phyloP scores from a whole-genome alignment of 2,888 invertebrate genomes.

The Chrysomela aeneicollis region DNA sequence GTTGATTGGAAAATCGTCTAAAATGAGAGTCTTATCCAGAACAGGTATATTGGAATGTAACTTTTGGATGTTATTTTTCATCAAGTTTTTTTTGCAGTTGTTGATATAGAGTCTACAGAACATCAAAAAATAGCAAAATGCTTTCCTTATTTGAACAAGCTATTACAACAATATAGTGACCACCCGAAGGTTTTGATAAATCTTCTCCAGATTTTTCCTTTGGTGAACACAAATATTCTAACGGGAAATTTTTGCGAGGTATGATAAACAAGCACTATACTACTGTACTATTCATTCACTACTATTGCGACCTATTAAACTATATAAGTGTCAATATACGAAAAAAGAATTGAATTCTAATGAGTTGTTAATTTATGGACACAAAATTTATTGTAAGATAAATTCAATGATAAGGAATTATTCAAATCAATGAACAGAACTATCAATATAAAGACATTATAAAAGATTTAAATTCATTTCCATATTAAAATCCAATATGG shows the following conservation, averaged over 20 bases:
- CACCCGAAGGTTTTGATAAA: slow-evolving; percentile 20
- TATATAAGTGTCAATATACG: too few species aligned
- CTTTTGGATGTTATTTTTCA: background rate
- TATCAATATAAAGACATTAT: too few species aligned
- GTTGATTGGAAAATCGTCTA: slow-evolving; percentile 24
- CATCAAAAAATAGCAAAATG: slow-evolving; percentile 18
- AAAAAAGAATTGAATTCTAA: too few species aligned
- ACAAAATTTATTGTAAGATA: too few species aligned
- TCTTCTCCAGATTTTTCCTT: slow-evolving; percentile 21
- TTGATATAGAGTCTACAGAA: slow-evolving; percentile 17
- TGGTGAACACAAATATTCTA: slow-evolving; percentile 13
- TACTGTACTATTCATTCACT: too few species aligned
- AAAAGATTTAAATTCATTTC: too few species aligned
- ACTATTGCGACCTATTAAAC: too few species aligned
- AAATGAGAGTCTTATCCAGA: slow-evolving; percentile 20
- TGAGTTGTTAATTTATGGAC: too few species aligned
- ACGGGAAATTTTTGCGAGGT: slow-evolving; percentile 19
- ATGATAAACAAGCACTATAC: slow-evolving; percentile 2
- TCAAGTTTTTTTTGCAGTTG: slow-evolving; percentile 19
- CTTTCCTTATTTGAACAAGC: slow-evolving; percentile 15
- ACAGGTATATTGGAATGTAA: slow-evolving; percentile 9
- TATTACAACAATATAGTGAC: slow-evolving; percentile 20
- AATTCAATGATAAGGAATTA: too few species aligned
- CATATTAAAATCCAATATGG: too few species aligned
- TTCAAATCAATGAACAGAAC: too few species aligned